phyloP scores from a whole-genome alignment of 2,888 invertebrate genomes.

The Idaea straminata region DNA sequence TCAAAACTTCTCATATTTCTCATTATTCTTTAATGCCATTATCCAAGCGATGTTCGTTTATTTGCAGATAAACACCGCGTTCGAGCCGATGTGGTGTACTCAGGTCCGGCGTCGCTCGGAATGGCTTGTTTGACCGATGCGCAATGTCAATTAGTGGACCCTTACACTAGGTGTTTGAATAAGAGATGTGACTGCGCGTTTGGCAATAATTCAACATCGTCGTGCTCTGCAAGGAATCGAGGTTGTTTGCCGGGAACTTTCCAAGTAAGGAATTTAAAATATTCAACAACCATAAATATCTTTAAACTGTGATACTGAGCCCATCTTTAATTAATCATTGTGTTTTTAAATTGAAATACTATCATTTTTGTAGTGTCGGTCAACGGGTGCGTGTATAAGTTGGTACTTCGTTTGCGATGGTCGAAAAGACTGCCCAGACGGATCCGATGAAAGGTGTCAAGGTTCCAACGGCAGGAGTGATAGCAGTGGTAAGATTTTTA shows the following conservation, averaged over 20 bases:
- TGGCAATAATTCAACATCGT: constrained; percentile 78
- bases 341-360: constrained; percentile 10
- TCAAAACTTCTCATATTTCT: constrained; percentile 5
- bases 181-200: constrained; percentile 89
- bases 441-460: constrained; percentile 91
- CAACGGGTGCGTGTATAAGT: constrained; percentile 91
- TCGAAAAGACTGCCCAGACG: constrained; percentile 90
- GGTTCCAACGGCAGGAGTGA: constrained; percentile 35
- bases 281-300: neutral
- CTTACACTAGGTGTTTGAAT: constrained; percentile 86
- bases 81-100: constrained; percentile 62
- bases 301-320: neutral
- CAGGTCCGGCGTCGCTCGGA: constrained; percentile 85
- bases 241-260: constrained; percentile 93
- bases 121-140: constrained; percentile 86
- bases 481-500: neutral
- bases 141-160: constrained; percentile 90
- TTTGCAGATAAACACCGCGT: constrained; percentile 68
- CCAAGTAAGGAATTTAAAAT: constrained; percentile 75
- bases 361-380: constrained; percentile 85
- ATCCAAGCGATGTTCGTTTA: neutral
- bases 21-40: constrained; percentile 7
- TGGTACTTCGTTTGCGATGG: constrained; percentile 97
- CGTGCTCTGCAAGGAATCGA: constrained; percentile 85
- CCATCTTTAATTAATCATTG: neutral